Evolutionary conservation across 2,113 vertebrate genomes (phyloP).

Genomic region (Leptodactylus fuscus): DNA sequence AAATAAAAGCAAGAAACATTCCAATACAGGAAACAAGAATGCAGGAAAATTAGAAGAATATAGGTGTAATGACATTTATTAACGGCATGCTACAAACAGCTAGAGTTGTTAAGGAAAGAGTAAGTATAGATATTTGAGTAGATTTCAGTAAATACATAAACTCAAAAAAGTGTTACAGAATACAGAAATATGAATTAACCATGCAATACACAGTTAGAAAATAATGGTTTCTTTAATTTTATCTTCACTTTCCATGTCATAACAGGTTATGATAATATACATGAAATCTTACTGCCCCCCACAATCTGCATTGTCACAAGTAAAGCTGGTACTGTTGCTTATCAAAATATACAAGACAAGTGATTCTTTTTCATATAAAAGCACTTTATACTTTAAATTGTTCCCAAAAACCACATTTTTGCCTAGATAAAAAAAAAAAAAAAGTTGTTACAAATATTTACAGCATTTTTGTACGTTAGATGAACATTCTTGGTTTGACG

Average conservation of each 20-base stretch:
- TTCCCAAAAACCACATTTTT: constrained; percentile 73
- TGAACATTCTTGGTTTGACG: constrained; percentile 73
- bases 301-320: constrained; percentile 78
- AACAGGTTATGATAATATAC: constrained; percentile 76
- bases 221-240: constrained; percentile 82
- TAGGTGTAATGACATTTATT: constrained; percentile 85
- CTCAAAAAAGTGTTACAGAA: constrained; percentile 71
- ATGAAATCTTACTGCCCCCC: constrained; percentile 71
- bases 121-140: constrained; percentile 71
- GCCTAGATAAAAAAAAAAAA: constrained; percentile 72
- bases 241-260: constrained; percentile 81
- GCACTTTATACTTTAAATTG: constrained; percentile 77
- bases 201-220: constrained; percentile 82
- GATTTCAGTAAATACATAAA: constrained; percentile 76
- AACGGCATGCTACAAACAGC: constrained; percentile 81
- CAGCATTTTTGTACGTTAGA: constrained; percentile 76
- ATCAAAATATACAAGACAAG: constrained; percentile 85
- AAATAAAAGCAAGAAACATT: constrained; percentile 64
- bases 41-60: constrained; percentile 76
- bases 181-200: constrained; percentile 78
- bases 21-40: constrained; percentile 76
- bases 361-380: constrained; percentile 77
- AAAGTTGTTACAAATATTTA: constrained; percentile 78
- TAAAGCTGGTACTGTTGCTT: constrained; percentile 82
- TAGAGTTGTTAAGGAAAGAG: constrained; percentile 76